Evolutionary conservation across 2,888 invertebrate species (phyloP), one percentile per base, ranked within the genome.

Genomic region (Nomada goodeniana): DNA sequence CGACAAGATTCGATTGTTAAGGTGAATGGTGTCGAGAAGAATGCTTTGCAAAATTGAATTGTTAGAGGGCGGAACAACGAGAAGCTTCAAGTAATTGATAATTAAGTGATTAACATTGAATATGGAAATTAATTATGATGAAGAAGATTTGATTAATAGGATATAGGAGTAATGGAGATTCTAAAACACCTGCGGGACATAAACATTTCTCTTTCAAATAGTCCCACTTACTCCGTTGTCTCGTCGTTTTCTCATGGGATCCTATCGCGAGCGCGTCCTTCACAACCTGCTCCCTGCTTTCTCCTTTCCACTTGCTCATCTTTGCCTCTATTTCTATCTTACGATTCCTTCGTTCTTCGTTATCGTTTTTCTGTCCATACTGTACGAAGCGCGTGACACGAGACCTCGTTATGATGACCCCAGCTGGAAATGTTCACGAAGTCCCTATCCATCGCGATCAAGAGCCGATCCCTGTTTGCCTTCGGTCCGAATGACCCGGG

Each of bases 391-490:
- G 87, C 86, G 88, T 86, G 89, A 90, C 89, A 90, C 84, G 84
- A 88, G 89, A 89, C 90, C 91, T 91, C 91, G 91, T 91, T 91
- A 91, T 89, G 91, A 91, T 90, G 91, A 91, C 90, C 91, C 88
- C 85, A 64, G 83, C 70, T 80, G 80, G 80, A 81, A 89, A 87
- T 79, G 88, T 84, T 85, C 83, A 80, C 77, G 85, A 76, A 71
- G 79, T 77, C 68, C 81, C 84, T 87, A 89, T 89, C 86, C 78
- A 81, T 86, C 84, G 82, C 86, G 82, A 89, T 89, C 86, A 79
- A 79, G 80, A 82, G 77, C 70, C 83, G 82, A 87, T 84, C 81
- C 87, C 71, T 83, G 84, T 84, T 88, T 84, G 80, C 84, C 86
- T 86, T 86, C 83, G 74, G 73, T 75, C 83, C 82, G 76, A 68